A percentile compares a stretch with the other conserved stretches of the same genome.
phyloP scores from a whole-genome alignment of 35 echinoderm and acorn worm genomes.

The Lytechinus variegatus region DNA sequence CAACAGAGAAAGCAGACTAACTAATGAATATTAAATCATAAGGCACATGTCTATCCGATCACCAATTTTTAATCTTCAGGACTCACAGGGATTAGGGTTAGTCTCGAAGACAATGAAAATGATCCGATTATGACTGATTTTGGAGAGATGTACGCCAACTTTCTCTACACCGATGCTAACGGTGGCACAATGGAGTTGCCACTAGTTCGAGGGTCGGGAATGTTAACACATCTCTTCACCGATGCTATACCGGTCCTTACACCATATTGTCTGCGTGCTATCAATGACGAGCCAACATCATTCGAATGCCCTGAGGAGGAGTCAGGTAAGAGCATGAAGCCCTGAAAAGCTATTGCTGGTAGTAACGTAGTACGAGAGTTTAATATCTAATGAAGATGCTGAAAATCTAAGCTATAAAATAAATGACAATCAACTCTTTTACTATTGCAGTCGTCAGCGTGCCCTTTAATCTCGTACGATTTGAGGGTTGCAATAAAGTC shows the following conservation, averaged over 20 bases:
- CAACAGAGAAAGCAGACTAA: no score
- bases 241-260: conserved; percentile 72
- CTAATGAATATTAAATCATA: no score
- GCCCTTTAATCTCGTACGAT: no score
- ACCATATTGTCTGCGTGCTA: conserved; percentile 76
- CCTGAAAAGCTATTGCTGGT: no score
- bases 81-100: conserved; percentile 61
- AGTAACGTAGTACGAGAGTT: no score
- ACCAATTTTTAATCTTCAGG: neutral
- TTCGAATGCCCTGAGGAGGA: conserved; percentile 78
- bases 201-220: conserved; percentile 72
- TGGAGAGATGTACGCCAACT: conserved; percentile 91
- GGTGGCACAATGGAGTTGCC: conserved; percentile 84
- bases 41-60: no score
- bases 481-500: no score
- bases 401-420: no score
- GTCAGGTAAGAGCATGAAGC: conserved; percentile 57
- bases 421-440: no score
- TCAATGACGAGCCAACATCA: conserved; percentile 53
- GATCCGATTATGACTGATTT: conserved; percentile 85
- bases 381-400: no score
- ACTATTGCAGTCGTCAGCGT: no score
- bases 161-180: conserved; percentile 56
- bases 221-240: conserved; percentile 83
- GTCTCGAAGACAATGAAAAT: conserved; percentile 50